Conservation (phyloP, 2,113 vertebrate genomes). For the Platysternon megacephalum region DNA sequence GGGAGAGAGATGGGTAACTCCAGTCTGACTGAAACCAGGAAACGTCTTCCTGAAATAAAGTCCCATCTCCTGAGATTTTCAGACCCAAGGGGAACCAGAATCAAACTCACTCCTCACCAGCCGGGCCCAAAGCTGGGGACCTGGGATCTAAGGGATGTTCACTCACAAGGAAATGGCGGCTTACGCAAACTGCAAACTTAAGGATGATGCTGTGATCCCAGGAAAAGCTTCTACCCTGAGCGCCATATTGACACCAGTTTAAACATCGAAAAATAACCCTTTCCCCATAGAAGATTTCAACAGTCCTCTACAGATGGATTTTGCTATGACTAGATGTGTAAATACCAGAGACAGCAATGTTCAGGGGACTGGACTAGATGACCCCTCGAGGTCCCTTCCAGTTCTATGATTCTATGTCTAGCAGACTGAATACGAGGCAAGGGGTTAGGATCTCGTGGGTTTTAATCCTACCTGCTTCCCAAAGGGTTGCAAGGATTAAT, state of each 20-base stretch:
- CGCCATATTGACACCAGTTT: not conserved
- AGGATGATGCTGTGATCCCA: not conserved
- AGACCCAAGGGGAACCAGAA: rapidly evolving
- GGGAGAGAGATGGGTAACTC: not conserved
- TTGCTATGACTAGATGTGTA: not conserved
- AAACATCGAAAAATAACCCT: not conserved
- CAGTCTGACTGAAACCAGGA: rapidly evolving
- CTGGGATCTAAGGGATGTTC: rapidly evolving
- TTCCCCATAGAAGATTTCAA: not conserved
- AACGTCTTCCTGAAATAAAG: not conserved
- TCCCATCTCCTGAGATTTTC: not conserved
- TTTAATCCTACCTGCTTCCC: not conserved
- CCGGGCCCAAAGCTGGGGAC: rapidly evolving
- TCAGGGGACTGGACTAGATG: no score
- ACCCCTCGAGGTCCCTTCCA: no score
- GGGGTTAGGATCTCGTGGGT: not conserved
- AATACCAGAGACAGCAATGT: not conserved
- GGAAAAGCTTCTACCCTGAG: not conserved
- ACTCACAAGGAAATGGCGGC: not conserved
- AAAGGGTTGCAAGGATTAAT: not conserved
- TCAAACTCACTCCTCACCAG: not conserved
- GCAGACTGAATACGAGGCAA: not conserved
- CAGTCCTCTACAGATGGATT: not conserved
- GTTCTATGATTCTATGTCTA: not conserved
- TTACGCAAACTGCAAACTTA: not conserved